These are phyloP conservation scores for Dasypus novemcinctus DNA, from an alignment of 2,113 vertebrate genomes.

Conservation along the genomic window DNA sequence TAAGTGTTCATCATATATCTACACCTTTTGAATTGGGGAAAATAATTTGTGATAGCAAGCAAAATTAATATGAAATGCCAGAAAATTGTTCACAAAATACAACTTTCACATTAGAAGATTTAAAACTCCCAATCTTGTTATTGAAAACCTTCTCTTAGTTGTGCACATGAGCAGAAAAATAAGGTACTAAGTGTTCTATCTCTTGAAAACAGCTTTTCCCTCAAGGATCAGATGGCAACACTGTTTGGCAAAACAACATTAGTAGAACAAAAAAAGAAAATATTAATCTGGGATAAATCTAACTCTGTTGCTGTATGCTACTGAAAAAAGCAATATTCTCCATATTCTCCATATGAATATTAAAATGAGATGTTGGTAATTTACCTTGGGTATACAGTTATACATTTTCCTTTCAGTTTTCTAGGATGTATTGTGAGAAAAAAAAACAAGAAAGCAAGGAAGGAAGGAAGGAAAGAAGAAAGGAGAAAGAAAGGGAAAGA, in stretches of 20 bases:
- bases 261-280: background rate
- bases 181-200: background rate
- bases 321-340: background rate
- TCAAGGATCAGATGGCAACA: background rate
- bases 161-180: background rate
- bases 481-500: background rate
- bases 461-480: too few relatives aligned
- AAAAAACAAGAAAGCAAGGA: background rate
- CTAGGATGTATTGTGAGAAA: background rate
- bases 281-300: background rate
- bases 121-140: background rate
- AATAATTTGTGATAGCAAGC: slow-evolving; percentile 34
- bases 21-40: slow-evolving; percentile 46
- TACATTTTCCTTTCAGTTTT: background rate
- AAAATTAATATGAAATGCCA: slow-evolving; percentile 50
- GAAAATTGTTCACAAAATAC: slow-evolving; percentile 12
- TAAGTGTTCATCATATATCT: background rate
- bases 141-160: background rate
- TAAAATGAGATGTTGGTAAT: background rate
- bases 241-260: background rate
- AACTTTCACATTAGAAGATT: slow-evolving; percentile 24
- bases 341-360: background rate
- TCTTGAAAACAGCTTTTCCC: background rate
- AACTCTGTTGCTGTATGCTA: background rate
- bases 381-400: accelerated